These are phyloP conservation scores for Cacatua alba DNA, from an alignment of 2,113 vertebrate genomes.

Conservation along the genomic window DNA sequence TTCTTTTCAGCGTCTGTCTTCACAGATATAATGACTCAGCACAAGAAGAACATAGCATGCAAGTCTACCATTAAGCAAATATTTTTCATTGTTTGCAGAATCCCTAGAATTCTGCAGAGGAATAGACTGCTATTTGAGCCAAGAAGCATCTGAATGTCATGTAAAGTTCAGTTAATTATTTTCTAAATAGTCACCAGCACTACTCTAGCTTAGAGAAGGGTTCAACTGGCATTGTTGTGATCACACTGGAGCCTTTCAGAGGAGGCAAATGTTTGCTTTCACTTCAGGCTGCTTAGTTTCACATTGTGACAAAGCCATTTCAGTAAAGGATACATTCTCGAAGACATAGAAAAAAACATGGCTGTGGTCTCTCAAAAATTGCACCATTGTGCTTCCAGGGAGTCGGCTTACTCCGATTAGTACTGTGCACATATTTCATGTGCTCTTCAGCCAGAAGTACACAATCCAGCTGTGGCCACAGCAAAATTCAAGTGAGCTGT, in stretches of 20 bases:
- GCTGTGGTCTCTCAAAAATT: background rate
- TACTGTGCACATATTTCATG: background rate
- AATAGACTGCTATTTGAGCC: slow-evolving; percentile 50
- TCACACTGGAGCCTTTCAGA: slow-evolving; percentile 10
- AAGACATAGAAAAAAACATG: background rate
- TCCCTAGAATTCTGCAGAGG: slow-evolving; percentile 51
- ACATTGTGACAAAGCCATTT: slow-evolving; percentile 27
- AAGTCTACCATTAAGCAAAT: slow-evolving; percentile 44
- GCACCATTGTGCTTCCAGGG: background rate
- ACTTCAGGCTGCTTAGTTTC: background rate
- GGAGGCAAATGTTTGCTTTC: slow-evolving; percentile 36
- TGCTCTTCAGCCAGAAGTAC: background rate
- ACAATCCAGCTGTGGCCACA: background rate
- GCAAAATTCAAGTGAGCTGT: background rate
- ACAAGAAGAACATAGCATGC: background rate
- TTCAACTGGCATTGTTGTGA: slow-evolving; percentile 28
- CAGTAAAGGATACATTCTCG: background rate
- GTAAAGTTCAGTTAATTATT: slow-evolving; percentile 70
- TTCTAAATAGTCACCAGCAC: slow-evolving; percentile 56
- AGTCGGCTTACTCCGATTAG: background rate
- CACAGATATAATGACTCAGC: slow-evolving; percentile 41
- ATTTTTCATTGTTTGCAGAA: slow-evolving; percentile 61
- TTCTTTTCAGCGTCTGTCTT: background rate
- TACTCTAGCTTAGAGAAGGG: slow-evolving; percentile 4
- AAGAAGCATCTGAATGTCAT: slow-evolving; percentile 65